Percentiles rank a stretch among this genome's conserved stretches.
Evolutionary conservation across 2,113 vertebrate species (phyloP).

Genomic region (Daubentonia madagascariensis): DNA sequence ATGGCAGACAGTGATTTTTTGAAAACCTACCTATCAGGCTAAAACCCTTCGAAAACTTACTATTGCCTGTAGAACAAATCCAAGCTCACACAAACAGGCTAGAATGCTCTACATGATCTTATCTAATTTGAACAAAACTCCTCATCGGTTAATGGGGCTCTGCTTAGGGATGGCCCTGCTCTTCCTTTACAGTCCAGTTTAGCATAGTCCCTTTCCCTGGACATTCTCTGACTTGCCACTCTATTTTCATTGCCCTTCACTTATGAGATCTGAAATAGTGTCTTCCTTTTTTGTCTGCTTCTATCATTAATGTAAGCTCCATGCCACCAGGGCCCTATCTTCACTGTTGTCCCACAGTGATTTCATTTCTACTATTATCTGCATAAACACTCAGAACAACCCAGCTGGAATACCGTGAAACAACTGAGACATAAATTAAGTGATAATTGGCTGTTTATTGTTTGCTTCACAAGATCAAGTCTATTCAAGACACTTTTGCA

Average conservation of each 20-base stretch:
- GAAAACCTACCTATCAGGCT: neutral
- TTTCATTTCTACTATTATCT: neutral
- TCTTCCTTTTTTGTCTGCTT: neutral
- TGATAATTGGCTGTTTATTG: neutral
- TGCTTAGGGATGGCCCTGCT: neutral
- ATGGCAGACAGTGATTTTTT: neutral
- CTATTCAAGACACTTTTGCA: neutral
- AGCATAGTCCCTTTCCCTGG: neutral
- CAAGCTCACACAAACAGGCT: neutral
- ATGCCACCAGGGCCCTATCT: neutral
- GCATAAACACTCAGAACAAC: neutral
- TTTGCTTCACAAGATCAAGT: neutral
- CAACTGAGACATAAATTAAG: neutral
- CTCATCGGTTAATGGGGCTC: neutral
- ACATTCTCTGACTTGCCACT: neutral
- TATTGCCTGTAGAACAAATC: neutral
- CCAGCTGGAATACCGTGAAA: neutral
- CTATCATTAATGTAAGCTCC: neutral
- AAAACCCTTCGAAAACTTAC: neutral
- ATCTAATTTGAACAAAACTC: neutral
- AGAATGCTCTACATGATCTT: neutral
- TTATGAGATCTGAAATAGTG: neutral
- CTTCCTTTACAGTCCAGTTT: neutral
- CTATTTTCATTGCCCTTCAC: neutral
- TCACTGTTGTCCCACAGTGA: neutral